A percentile compares a stretch with the other conserved stretches of the same genome.
Evolutionary conservation across 92 coral and sea anemone species (phyloP).

Genomic region (Desmophyllum pertusum): DNA sequence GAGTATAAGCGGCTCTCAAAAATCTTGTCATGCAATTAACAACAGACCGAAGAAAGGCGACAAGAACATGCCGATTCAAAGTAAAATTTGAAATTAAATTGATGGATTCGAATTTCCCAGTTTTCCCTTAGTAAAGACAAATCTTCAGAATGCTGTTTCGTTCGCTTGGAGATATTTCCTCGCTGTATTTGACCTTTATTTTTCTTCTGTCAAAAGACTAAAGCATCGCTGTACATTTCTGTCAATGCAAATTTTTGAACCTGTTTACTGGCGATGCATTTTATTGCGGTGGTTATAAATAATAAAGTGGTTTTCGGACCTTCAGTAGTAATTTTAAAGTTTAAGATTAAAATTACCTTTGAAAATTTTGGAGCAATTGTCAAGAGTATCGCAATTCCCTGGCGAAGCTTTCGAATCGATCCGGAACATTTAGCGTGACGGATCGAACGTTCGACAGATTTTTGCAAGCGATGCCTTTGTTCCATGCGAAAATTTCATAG

Average conservation of each 20-base stretch:
- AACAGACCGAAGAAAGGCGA: not conserved
- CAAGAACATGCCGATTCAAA: conserved; percentile 4
- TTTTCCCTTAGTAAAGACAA: not conserved
- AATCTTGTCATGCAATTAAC: conserved; percentile 16
- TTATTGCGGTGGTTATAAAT: conserved; percentile 13
- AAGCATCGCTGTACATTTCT: not conserved
- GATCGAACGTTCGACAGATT: not conserved
- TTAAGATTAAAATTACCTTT: not conserved
- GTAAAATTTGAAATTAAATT: not conserved
- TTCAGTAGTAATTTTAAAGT: not conserved
- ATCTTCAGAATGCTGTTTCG: not conserved
- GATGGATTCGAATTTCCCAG: not conserved
- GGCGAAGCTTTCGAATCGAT: too few species aligned
- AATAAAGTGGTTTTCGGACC: not conserved
- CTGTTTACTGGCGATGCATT: conserved; percentile 2
- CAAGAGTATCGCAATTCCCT: too few species aligned
- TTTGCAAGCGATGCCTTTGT: not conserved
- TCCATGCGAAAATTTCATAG: not conserved
- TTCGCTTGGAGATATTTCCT: not conserved
- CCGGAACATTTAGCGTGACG: conserved; percentile 5
- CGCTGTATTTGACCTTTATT: not conserved
- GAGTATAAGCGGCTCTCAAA: not conserved
- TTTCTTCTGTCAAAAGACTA: not conserved
- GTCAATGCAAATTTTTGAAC: not conserved
- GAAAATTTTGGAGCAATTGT: too few species aligned